Evolutionary conservation across 2,797 vertebrate species (phyloP).

Genomic region (Cossypha niveicapilla): DNA sequence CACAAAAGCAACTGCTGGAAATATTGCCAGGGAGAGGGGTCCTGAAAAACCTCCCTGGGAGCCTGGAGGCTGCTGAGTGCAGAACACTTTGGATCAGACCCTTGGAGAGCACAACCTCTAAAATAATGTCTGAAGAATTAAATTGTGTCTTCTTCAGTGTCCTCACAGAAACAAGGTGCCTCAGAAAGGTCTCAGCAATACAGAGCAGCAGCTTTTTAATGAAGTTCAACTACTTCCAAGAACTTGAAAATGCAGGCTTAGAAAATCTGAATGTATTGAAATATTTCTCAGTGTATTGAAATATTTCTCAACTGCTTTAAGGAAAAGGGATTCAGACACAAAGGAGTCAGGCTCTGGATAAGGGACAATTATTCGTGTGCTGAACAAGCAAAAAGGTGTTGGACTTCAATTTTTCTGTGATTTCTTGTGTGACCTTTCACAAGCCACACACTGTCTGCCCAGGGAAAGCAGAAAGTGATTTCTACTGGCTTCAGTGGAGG

Average conservation of each 20-base stretch:
- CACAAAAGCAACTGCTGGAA: background rate
- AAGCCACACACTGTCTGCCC: background rate
- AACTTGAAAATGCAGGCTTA: background rate
- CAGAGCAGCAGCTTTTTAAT: background rate
- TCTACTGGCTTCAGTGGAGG: background rate
- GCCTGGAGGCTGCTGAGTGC: background rate
- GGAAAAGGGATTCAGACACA: background rate
- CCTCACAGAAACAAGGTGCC: fast-evolving
- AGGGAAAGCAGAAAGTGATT: background rate
- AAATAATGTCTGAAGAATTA: background rate
- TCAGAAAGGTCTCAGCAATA: background rate
- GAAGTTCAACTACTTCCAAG: background rate
- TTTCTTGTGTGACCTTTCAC: background rate
- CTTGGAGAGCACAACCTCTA: background rate
- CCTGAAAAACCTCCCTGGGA: background rate
- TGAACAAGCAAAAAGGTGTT: background rate
- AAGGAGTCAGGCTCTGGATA: background rate
- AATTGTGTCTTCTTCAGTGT: background rate
- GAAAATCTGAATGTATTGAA: background rate
- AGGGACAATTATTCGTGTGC: background rate
- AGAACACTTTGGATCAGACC: background rate
- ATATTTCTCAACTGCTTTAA: background rate
- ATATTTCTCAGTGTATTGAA: background rate
- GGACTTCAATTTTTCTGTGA: background rate
- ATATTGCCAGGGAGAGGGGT: background rate